These are phyloP conservation scores for Phortica variegata DNA, from an alignment of 1,140 invertebrate species.

Conservation along the genomic window DNA sequence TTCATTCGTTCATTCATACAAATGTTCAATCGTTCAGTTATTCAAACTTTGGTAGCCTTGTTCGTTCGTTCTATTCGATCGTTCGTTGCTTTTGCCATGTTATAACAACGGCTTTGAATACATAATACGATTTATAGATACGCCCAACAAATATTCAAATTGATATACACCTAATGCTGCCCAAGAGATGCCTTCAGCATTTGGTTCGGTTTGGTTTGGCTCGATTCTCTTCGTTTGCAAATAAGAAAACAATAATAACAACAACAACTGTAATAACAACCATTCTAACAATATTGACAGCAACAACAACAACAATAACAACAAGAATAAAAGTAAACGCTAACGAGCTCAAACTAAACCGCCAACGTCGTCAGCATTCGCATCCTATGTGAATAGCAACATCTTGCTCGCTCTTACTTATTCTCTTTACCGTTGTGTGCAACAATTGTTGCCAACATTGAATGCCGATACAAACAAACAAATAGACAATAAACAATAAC, in stretches of 20 bases:
- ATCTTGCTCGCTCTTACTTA: not conserved
- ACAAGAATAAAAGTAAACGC: constrained; percentile 13
- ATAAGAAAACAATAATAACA: too few species aligned
- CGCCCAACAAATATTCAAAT: constrained; percentile 33
- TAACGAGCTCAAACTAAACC: constrained; percentile 37
- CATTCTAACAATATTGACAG: too few species aligned
- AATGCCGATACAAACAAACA: constrained; percentile 37
- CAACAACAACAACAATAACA: not conserved
- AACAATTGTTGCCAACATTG: constrained; percentile 49
- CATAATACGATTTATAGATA: constrained; percentile 51
- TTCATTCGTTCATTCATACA: too few species aligned
- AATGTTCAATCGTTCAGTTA: too few species aligned
- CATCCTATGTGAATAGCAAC: constrained; percentile 5
- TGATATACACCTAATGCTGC: not conserved
- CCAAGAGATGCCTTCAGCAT: not conserved
- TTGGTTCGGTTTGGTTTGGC: too few species aligned
- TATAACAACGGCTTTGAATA: constrained; percentile 32
- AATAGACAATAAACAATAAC: constrained; percentile 11
- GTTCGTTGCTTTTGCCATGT: constrained; percentile 4
- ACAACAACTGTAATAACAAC: too few species aligned
- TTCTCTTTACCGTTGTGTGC: constrained; percentile 5
- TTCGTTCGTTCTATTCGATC: too few species aligned
- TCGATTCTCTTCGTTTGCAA: too few species aligned
- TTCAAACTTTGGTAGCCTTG: too few species aligned
- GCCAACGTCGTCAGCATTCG: constrained; percentile 3